phyloP scores from a whole-genome alignment of 1,140 invertebrate genomes.

The Drosophila murphyi region DNA sequence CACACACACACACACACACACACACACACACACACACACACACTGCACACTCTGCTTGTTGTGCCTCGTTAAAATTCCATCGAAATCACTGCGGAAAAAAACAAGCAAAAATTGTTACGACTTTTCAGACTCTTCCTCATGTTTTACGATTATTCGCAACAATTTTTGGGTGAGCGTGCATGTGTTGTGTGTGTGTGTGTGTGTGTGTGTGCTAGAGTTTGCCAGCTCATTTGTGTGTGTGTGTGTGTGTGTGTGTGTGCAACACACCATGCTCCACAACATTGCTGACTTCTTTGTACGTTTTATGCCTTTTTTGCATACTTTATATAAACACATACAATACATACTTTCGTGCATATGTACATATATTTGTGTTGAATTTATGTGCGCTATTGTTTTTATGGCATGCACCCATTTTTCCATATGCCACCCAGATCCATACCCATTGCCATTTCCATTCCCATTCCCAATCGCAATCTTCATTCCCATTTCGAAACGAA shows the following conservation, averaged over 20 bases:
- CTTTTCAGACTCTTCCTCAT: slow-evolving; percentile 63
- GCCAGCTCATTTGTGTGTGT: not conserved
- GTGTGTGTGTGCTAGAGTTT: not conserved
- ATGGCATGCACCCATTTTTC: slow-evolving; percentile 83
- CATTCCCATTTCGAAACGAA: slow-evolving; percentile 39
- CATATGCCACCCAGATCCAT: slow-evolving; percentile 50
- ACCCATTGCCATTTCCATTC: not conserved
- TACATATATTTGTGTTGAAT: slow-evolving; percentile 75
- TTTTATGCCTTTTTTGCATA: slow-evolving; percentile 82
- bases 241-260: slow-evolving; percentile 15
- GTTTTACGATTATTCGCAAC: slow-evolving; percentile 70
- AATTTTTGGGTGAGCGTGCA: slow-evolving; percentile 17
- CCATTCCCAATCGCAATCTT: slow-evolving; percentile 17
- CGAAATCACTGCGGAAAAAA: slow-evolving; percentile 64
- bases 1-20: slow-evolving; percentile 11
- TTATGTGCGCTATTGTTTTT: slow-evolving; percentile 84
- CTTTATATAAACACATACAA: slow-evolving; percentile 61
- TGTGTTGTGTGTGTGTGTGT: slow-evolving; percentile 11
- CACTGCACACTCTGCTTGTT: slow-evolving; percentile 17
- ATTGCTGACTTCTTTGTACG: slow-evolving; percentile 48
- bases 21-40: slow-evolving; percentile 17
- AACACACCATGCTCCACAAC: slow-evolving; percentile 20
- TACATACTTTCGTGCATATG: slow-evolving; percentile 6
- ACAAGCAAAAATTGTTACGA: slow-evolving; percentile 47
- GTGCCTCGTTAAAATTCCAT: slow-evolving; percentile 74